Evolutionary conservation across 2,888 invertebrate genomes (phyloP).

Genomic region (Lamproptera curius): DNA sequence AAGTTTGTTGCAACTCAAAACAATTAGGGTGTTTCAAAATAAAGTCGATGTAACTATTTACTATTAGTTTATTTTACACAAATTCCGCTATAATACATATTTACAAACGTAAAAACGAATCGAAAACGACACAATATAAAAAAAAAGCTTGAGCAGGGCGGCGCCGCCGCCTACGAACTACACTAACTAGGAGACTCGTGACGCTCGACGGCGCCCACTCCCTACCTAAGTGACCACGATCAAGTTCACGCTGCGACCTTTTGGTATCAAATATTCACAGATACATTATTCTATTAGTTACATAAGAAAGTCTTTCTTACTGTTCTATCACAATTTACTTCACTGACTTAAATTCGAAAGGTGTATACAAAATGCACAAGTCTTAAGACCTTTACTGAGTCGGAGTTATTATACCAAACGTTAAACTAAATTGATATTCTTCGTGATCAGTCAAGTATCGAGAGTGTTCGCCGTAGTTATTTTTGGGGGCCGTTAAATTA

Average conservation of each 20-base stretch:
- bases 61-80: conserved; percentile 72
- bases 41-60: conserved; percentile 48
- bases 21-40: conserved; percentile 33
- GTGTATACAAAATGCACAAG: no score
- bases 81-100: conserved; percentile 78
- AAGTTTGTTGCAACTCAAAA: no score
- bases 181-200: conserved; percentile 33
- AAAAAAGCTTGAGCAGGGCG: conserved; percentile 66
- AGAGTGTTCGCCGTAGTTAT: conserved; percentile 28
- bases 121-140: conserved; percentile 65
- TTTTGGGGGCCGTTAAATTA: conserved; percentile 13
- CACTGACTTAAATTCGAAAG: no score
- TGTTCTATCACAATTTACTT: no score
- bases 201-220: conserved; percentile 34
- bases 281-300: no score
- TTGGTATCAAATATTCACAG: no score
- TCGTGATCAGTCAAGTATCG: conserved; percentile 33
- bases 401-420: no score
- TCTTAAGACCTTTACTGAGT: no score
- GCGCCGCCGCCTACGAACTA: conserved; percentile 30
- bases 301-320: no score
- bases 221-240: conserved; percentile 26
- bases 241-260: no score
- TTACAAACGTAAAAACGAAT: conserved; percentile 76
- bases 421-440: no score